Conservation (phyloP, 2,113 vertebrate species). For the Odobenus rosmarus region DNA sequence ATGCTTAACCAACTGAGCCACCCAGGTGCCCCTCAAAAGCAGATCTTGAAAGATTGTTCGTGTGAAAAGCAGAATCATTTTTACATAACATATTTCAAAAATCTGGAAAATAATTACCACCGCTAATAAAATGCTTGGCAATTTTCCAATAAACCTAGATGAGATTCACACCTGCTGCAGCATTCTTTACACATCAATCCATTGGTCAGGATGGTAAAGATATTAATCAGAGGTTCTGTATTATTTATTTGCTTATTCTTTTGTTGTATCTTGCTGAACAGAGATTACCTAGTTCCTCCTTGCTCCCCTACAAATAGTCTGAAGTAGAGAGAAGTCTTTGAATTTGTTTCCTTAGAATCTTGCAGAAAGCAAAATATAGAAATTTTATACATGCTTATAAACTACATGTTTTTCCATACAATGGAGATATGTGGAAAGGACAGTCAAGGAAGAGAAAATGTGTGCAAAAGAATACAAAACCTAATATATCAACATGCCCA, state of each 20-base stretch:
- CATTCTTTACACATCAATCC: neutral
- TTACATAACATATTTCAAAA: neutral
- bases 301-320: neutral
- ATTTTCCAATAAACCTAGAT: neutral
- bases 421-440: neutral
- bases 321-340: constrained; percentile 11
- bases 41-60: neutral
- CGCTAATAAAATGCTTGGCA: neutral
- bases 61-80: neutral
- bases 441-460: neutral
- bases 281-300: neutral
- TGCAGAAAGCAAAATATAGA: neutral
- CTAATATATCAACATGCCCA: neutral
- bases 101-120: neutral
- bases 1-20: neutral
- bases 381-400: neutral
- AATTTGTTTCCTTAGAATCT: neutral
- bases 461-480: neutral
- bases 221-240: neutral
- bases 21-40: neutral
- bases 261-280: neutral
- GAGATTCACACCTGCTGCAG: neutral
- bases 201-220: neutral
- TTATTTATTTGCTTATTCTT: neutral
- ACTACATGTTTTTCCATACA: neutral